Evolutionary conservation across 2,113 vertebrate genomes (phyloP), one percentile per base, ranked within the genome.

Genomic region (Sula dactylatra): DNA sequence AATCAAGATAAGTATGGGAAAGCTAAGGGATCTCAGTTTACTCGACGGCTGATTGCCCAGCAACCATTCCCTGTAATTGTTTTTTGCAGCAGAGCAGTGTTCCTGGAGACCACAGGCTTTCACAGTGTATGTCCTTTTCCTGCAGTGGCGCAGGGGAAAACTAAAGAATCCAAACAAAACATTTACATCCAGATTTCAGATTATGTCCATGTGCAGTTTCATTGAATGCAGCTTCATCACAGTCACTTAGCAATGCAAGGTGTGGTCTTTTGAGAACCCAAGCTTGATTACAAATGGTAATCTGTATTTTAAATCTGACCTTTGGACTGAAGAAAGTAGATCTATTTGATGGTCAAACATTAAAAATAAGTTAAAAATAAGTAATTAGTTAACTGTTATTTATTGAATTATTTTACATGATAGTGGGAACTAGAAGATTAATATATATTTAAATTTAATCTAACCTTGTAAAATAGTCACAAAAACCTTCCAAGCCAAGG

Each of bases 41-140:
- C 97, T 40, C 71, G 97, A 91, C 54, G 86, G 74, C 87, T 93
- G 93, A 98, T 97, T 98, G 98, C 98, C 98, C 98, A 98, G 98
- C 98, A 98, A 98, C 98, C 97, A 82, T 18, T 22, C 76, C 81
- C 86, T 74, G 15, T 40, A 83, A 97, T 83, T 94, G 95, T 66
- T 97, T 95, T 58, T 29, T 95, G 92, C 71, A 96, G 85, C 79
- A 85, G 90, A 82, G 56, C 26, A 2, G 72, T 88, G 90, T 1
- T 81, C 93, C 87, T 88, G 77, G 80, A 95, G 88, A 82, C 83
- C 52, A 12, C 14, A 84, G 44, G 88, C 90, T 92, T 81, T 50
- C 55, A 67, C 8, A 88, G 94, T 4, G n/a, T 87, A 90, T 95
- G 96, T 70, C 84, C 81, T 86, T 74, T 52, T 49, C 69, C 93